A percentile compares a stretch with the other conserved stretches of the same genome.
phyloP scores from a whole-genome alignment of 2,888 invertebrate species.

The Sclerodermus sp. region DNA sequence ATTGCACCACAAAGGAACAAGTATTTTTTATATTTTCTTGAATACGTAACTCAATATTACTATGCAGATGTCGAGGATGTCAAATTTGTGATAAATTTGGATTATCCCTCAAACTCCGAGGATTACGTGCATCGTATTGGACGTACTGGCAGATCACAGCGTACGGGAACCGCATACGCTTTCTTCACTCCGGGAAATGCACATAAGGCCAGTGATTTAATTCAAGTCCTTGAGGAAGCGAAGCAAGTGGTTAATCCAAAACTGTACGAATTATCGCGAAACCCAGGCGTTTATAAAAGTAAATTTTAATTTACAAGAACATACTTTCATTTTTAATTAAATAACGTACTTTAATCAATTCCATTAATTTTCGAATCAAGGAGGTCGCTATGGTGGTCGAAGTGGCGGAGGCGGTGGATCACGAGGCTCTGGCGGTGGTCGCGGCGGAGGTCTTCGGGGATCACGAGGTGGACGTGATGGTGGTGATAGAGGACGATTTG shows the following conservation, averaged over 20 bases:
- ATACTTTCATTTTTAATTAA: neutral
- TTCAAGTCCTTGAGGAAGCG: constrained; percentile 89
- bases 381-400: constrained; percentile 48
- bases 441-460: constrained; percentile 38
- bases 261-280: constrained; percentile 71
- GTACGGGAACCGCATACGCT: constrained; percentile 94
- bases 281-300: constrained; percentile 52
- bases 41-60: constrained; percentile 31
- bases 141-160: constrained; percentile 89
- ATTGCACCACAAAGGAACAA: constrained; percentile 52
- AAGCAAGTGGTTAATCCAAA: constrained; percentile 93
- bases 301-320: constrained; percentile 12
- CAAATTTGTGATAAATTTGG: constrained; percentile 98
- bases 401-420: constrained; percentile 38
- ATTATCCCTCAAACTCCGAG: constrained; percentile 95
- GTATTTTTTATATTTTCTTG: constrained; percentile 27
- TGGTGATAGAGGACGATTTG: constrained; percentile 47
- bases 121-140: constrained; percentile 98
- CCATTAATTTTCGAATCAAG: constrained; percentile 18
- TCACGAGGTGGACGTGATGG: constrained; percentile 43
- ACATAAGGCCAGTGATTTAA: constrained; percentile 88
- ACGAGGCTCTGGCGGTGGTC: constrained; percentile 36
- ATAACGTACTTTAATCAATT: neutral
- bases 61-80: constrained; percentile 95
- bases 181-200: constrained; percentile 91